These are phyloP conservation scores for Leptopilina myrica DNA, from an alignment of 2,888 invertebrate species.

Conservation along the genomic window DNA sequence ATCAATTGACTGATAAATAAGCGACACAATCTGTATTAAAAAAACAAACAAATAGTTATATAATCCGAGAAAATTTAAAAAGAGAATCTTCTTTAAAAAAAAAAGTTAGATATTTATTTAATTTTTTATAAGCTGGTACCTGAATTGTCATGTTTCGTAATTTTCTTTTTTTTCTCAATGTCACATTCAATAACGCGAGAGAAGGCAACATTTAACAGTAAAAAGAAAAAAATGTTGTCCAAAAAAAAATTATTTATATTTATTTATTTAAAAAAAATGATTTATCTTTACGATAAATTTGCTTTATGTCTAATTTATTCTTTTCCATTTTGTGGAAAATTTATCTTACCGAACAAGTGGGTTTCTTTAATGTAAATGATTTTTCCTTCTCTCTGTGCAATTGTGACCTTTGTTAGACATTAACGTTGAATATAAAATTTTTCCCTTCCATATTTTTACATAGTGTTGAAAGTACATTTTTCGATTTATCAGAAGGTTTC, in stretches of 20 bases:
- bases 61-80: constrained; percentile 5
- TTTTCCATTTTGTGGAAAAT: neutral
- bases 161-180: neutral
- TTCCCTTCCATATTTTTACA: too few species aligned
- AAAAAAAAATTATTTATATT: too few species aligned
- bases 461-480: too few species aligned
- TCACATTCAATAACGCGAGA: neutral
- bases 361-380: too few species aligned
- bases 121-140: constrained; percentile 32
- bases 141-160: constrained; percentile 26
- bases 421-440: too few species aligned
- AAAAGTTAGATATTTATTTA: constrained; percentile 17
- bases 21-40: constrained; percentile 8
- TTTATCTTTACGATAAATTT: too few species aligned
- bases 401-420: neutral
- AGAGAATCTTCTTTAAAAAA: neutral
- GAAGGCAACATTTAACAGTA: neutral
- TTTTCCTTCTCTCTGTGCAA: constrained; percentile 23
- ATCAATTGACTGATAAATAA: constrained; percentile 27
- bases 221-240: too few species aligned
- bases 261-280: too few species aligned
- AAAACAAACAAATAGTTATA: neutral
- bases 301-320: neutral
- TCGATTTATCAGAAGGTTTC: too few species aligned
- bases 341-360: too few species aligned